These are phyloP conservation scores for Copidosoma aretas DNA, from an alignment of 2,888 invertebrate genomes.

Conservation along the genomic window DNA sequence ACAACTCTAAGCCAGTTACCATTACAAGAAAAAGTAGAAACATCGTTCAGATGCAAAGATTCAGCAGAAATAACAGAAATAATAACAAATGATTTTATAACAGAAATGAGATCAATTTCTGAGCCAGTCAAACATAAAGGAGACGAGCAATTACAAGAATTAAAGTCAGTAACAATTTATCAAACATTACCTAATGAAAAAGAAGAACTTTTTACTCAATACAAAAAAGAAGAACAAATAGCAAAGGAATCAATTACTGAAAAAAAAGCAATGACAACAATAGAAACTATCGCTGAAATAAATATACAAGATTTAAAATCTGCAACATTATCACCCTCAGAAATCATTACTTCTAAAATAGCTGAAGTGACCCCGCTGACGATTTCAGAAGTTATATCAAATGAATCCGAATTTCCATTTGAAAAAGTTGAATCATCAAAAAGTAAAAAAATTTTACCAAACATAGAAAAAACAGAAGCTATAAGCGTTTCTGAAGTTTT, in stretches of 20 bases:
- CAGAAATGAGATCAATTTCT: constrained; percentile 37
- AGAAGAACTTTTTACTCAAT: constrained; percentile 30
- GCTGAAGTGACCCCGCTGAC: constrained; percentile 52
- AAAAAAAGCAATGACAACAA: constrained; percentile 51
- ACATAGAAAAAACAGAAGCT: constrained; percentile 8
- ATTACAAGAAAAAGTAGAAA: constrained; percentile 46
- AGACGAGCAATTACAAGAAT: constrained; percentile 44
- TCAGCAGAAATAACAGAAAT: constrained; percentile 51
- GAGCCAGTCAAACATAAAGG: constrained; percentile 46
- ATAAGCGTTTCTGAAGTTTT: constrained; percentile 6
- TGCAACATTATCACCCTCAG: constrained; percentile 25
- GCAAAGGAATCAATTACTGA: constrained; percentile 57
- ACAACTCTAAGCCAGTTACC: constrained; percentile 36
- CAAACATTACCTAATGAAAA: constrained; percentile 42
- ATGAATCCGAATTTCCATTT: constrained; percentile 51
- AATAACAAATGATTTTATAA: constrained; percentile 43
- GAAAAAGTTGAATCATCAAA: constrained; percentile 48
- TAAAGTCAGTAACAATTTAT: constrained; percentile 47
- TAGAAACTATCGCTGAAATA: constrained; percentile 43
- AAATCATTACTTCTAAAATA: constrained; percentile 25
- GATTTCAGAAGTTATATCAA: constrained; percentile 52
- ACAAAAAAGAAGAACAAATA: constrained; percentile 49
- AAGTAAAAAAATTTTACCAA: constrained; percentile 56
- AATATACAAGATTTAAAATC: constrained; percentile 40
- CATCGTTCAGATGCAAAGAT: constrained; percentile 55